Base-by-base conservation (phyloP, 2,888 invertebrate genomes). In the Lydus trimaculatus region DNA sequence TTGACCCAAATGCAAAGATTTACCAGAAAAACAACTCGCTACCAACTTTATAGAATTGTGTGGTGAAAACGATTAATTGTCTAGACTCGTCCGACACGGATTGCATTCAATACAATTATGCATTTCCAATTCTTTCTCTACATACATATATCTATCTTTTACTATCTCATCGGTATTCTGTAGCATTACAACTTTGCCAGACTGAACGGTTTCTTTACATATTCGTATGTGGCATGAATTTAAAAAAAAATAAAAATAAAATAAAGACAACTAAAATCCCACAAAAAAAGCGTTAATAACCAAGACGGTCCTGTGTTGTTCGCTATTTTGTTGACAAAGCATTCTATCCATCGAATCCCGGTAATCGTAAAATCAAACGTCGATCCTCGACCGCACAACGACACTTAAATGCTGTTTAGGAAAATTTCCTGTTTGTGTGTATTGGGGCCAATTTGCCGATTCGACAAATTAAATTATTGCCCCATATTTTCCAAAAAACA, bases 341-440 rank as follows among this genome's bases (percentile, higher is more conserved):
- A 79, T 80, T 63, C 72, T 77, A 80, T 56, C 56, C 56, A 56
- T 56, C 23, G 0, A 79, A 79, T 76, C 73, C 69, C 72, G 79
- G 80, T 81, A 81, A 82, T 78, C 81, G 80, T 82, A 81, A 82
- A 81, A 79, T 77, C 77, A 74, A 74, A 66, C 69, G 52, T 67
- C 70, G 64, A 64, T 70, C 73, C 74, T 71, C 71, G 73, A n/a
- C n/a, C n/a, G n/a, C n/a, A n/a, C n/a, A n/a, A n/a, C n/a, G n/a
- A 72, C 74, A 69, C 63, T 72, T 64, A 70, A 71, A 67, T 71
- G 73, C 64, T 73, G 73, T 75, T 75, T 72, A 73, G 68, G 64
- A 71, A 73, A 75, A 72, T 72, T 69, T 66, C 58, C 64, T 61
- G 39, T 31, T 48, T 69, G n/a, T n/a, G n/a, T n/a, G n/a, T n/a